These are phyloP conservation scores for Wasmannia auropunctata DNA, from an alignment of 1,140 invertebrate genomes.

Conservation along the genomic window DNA sequence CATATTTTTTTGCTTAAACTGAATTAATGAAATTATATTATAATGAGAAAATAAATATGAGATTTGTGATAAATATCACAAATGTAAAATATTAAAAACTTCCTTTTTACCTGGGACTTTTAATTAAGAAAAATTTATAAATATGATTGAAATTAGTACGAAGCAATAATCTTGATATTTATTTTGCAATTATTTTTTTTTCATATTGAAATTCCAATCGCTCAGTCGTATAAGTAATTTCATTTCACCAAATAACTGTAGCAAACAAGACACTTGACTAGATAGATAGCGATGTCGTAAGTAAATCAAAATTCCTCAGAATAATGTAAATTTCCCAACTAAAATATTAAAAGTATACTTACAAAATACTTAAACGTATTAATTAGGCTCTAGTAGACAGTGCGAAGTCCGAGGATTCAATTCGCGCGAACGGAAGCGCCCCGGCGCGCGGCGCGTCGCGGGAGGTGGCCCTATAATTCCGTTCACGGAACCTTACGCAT, in stretches of 20 bases:
- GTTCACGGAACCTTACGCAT: slow-evolving; percentile 32
- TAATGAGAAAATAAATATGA: neutral
- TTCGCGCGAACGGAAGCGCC: neutral
- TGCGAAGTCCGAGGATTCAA: neutral
- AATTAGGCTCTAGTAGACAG: neutral
- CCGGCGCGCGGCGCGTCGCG: neutral
- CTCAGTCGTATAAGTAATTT: neutral
- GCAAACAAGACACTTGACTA: neutral
- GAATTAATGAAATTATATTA: neutral
- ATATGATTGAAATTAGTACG: neutral
- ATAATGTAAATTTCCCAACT: neutral
- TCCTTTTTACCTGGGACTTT: neutral
- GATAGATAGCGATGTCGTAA: neutral
- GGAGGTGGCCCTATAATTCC: neutral
- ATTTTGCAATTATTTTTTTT: neutral
- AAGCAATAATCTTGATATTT: neutral
- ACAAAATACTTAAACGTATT: neutral
- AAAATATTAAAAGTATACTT: neutral
- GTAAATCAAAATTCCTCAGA: neutral
- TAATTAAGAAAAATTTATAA: neutral
- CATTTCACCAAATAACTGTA: neutral
- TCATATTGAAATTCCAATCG: neutral
- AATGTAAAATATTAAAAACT: neutral
- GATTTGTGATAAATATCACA: neutral
- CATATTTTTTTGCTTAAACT: neutral